Base-by-base conservation (phyloP, 2,797 vertebrate genomes). In the Labroides dimidiatus region DNA sequence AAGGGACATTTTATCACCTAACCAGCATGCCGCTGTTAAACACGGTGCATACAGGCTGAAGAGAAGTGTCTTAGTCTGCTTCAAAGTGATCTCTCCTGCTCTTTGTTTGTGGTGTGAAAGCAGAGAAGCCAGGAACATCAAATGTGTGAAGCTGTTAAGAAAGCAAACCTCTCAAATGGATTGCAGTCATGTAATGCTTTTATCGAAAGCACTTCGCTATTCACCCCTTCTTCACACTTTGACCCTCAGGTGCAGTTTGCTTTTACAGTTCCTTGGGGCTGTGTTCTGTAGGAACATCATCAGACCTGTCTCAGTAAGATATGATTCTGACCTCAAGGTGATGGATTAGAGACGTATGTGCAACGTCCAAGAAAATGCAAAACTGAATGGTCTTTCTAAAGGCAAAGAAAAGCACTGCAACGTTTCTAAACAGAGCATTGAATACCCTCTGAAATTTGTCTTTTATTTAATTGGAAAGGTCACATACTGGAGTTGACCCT, bases 61-160 rank as follows among this genome's bases (percentile, higher is more conserved):
- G 30, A 41, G 21, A 10, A 19, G 7, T 3, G 8, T 51, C 37
- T 27, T 8, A 3, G 11, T 16, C 15, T 12, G 17, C 44, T 57
- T 41, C 10, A 43, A 11, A 19, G 30, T 20, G 19, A 52, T 3
- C 48, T 51, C 11, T 44, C 24, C 5, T 43, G n/a, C 13, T 14
- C 27, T 59, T 23, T 51, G 37, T 21, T 50, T 43, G 39, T 23
- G 47, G 14, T 44, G 37, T 23, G 15, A 52, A 23, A 58, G 55
- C 16, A 33, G 13, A 45, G 27, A 13, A 16, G 9, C 27, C n/a
- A 13, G 12, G 11, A 16, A 30, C 27, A 45, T 19, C 20, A 12
- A 14, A 59, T 44, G 17, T 16, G 19, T 44, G 39, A 52, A 37
- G 43, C n/a, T 67, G n/a, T 67, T 37, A 51, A 20, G 21, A 21